Evolutionary conservation across 2,797 vertebrate species (phyloP).

Genomic region (Pelochelys cantorii): DNA sequence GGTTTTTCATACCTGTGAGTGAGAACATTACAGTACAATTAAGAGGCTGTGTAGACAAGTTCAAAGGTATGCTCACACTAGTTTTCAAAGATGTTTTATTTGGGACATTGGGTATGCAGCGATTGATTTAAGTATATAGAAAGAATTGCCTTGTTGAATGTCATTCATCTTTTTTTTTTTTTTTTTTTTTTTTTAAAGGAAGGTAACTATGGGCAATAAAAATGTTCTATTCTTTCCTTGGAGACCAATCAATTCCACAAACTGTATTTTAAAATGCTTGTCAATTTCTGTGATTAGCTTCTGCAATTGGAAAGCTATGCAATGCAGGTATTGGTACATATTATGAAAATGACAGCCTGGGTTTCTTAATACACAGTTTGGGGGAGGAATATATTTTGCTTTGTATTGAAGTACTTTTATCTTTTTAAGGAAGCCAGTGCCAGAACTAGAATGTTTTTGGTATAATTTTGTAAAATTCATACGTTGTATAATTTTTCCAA

Average conservation of each 20-base stretch:
- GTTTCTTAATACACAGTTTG: not conserved
- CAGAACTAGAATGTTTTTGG: rapidly evolving
- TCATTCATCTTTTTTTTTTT: not conserved
- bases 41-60: no score
- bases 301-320: not conserved
- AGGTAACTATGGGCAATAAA: not conserved
- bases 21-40: no score
- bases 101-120: not conserved
- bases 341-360: not conserved
- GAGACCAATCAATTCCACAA: not conserved
- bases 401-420: not conserved
- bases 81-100: not conserved
- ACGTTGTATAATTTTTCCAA: not conserved
- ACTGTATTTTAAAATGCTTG: not conserved
- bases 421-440: not conserved
- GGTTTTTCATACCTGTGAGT: no score
- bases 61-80: not conserved
- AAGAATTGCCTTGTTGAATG: not conserved
- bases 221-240: not conserved
- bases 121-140: not conserved
- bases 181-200: not conserved
- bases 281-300: not conserved
- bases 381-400: not conserved
- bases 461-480: not conserved
- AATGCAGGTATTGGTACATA: not conserved